phyloP scores from a whole-genome alignment of 2,113 vertebrate species.

The Vanacampus margaritifer region DNA sequence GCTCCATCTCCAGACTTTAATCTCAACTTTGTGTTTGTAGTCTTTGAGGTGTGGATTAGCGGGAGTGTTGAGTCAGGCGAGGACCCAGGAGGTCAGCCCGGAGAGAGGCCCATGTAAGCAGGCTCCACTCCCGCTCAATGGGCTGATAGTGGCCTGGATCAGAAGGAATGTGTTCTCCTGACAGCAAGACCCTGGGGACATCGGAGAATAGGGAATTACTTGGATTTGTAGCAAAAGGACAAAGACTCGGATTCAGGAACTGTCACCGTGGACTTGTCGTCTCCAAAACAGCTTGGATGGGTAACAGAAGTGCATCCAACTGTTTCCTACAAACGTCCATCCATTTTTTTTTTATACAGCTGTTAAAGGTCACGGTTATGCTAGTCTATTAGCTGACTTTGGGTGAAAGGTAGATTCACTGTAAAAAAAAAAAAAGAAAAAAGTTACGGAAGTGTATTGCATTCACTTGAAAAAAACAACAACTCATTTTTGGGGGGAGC shows the following conservation, averaged over 20 bases:
- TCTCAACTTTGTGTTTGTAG: conserved; percentile 55
- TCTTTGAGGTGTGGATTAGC: conserved; percentile 64
- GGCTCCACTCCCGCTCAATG: conserved; percentile 65
- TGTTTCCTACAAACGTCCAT: conserved; percentile 26
- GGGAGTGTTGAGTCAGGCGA: conserved; percentile 58
- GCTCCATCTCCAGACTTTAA: conserved; percentile 42
- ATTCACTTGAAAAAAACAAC: too few relatives aligned
- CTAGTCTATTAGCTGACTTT: background rate
- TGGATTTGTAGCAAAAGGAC: conserved; percentile 70
- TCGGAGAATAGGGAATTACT: conserved; percentile 52
- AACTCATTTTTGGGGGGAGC: too few relatives aligned
- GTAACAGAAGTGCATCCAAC: conserved; percentile 69
- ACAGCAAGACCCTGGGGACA: conserved; percentile 68
- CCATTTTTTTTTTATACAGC: background rate
- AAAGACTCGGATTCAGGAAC: conserved; percentile 60
- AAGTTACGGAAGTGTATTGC: too few relatives aligned
- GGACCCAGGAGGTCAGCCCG: conserved; percentile 51
- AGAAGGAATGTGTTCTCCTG: conserved; percentile 72
- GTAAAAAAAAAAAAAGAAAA: too few relatives aligned
- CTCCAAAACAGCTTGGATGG: conserved; percentile 68
- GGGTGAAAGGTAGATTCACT: too few relatives aligned
- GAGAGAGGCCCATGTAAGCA: conserved; percentile 61
- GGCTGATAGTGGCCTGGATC: conserved; percentile 65
- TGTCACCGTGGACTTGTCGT: conserved; percentile 63
- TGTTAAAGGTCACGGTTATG: background rate